These are phyloP conservation scores for Drosophila ogumai DNA, from an alignment of 1,140 invertebrate genomes.

Conservation along the genomic window DNA sequence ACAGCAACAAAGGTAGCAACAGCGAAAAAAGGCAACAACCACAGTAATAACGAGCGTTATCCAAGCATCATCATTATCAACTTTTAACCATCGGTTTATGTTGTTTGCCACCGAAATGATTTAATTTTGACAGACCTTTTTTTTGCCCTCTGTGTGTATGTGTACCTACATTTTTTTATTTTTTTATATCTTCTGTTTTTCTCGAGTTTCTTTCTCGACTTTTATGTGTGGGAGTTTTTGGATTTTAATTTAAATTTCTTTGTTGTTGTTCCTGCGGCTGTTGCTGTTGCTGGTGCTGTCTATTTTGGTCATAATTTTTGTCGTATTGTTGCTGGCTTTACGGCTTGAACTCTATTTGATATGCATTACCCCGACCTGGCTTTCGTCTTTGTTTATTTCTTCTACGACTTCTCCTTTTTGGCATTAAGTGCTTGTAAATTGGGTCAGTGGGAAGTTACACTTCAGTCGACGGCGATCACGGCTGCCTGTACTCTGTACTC, in stretches of 20 bases:
- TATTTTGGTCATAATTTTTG: conserved; percentile 70
- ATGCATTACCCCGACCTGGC: conserved; percentile 80
- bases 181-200: conserved; percentile 11
- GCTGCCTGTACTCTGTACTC: conserved; percentile 43
- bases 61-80: conserved; percentile 83
- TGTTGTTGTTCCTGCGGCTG: conserved; percentile 64
- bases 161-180: conserved; percentile 19
- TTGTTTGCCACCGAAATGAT: conserved; percentile 83
- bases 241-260: conserved; percentile 80
- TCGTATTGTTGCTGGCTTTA: conserved; percentile 54
- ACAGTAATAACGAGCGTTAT: conserved; percentile 81
- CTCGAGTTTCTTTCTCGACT: conserved; percentile 77
- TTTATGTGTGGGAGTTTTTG: conserved; percentile 84
- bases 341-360: conserved; percentile 78
- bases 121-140: conserved; percentile 83
- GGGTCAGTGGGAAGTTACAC: conserved; percentile 84
- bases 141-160: conserved; percentile 22
- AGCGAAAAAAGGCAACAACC: conserved; percentile 48
- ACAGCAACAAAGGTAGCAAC: conserved; percentile 58
- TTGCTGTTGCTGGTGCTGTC: conserved; percentile 33
- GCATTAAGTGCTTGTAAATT: conserved; percentile 84
- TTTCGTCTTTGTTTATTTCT: conserved; percentile 83
- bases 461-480: conserved; percentile 59
- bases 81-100: conserved; percentile 83
- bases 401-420: conserved; percentile 82